phyloP scores from a whole-genome alignment of 2,888 invertebrate genomes.

The Philopedon plagiatum region DNA sequence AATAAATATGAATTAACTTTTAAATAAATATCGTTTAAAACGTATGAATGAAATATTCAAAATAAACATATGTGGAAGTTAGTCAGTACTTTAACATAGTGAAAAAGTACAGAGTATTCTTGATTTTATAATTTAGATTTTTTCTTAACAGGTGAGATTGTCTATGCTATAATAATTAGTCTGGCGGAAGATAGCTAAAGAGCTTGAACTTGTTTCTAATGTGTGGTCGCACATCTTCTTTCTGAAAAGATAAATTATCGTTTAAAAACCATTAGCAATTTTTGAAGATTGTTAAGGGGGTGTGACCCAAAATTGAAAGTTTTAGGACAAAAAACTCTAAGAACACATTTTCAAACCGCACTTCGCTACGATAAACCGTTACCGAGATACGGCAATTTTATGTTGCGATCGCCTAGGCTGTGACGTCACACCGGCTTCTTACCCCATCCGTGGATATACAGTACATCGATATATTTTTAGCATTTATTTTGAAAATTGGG shows the following conservation, averaged over 20 bases:
- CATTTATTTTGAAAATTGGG: too few species aligned
- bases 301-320: too few species aligned
- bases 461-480: too few species aligned
- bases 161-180: constrained; percentile 71
- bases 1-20: not conserved
- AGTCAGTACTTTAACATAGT: constrained; percentile 62
- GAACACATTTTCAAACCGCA: too few species aligned
- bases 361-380: too few species aligned
- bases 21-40: not conserved
- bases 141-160: constrained; percentile 54
- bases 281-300: too few species aligned
- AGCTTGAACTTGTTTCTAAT: constrained; percentile 92
- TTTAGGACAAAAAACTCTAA: too few species aligned
- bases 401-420: too few species aligned
- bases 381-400: too few species aligned
- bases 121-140: constrained; percentile 33
- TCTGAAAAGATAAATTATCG: constrained; percentile 73
- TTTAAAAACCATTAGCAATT: too few species aligned
- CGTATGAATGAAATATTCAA: constrained; percentile 6
- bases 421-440: too few species aligned
- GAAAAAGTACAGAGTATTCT: constrained; percentile 56
- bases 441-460: too few species aligned
- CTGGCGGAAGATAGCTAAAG: constrained; percentile 90
- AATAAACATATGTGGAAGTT: constrained; percentile 46
- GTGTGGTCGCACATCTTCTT: constrained; percentile 93